Evolutionary conservation across 2,888 invertebrate genomes (phyloP), one percentile per base, ranked within the genome.

Genomic region (Tetragonula carbonaria): DNA sequence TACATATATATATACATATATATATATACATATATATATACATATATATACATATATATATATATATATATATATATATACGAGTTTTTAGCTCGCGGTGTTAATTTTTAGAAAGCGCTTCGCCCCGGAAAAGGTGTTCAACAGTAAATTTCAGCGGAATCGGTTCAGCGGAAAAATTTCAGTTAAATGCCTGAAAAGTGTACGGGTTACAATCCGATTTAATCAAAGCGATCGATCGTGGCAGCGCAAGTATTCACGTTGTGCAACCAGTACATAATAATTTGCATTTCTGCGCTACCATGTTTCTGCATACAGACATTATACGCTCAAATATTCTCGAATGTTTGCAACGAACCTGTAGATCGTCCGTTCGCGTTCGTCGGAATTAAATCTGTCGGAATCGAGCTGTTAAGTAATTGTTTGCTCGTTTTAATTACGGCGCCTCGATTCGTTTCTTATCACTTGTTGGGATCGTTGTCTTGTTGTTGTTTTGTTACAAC

Each of bases 261-360:
- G 21, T 28, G 59, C 23, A 14, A 70, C 14, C 21, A 14, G 50
- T 51, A 28, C 73, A 33, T 38, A 23, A n/a, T 68, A 33, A 73
- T 68, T 81, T 78, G 45, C 28, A 78, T 73, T 28, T 38, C 21
- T 57, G 33, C 45, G 77, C 18, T 45, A 45, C 28, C 55, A 33
- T 18, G 59, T 63, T 68, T 62, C 55, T 50, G 18, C 23, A 57
- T 70, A 62, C 68, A 55, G 68, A 53, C 51, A 63, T 68, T 23
- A 55, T 50, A 16, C 45, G 21, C 6, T 21, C 33, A 67, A 71
- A 72, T 72, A 23, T 68, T 73, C 45, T 33, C 55, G 62, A 55
- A 62, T 55, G 50, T 68, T 78, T 51, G 62, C 13, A 66, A n/a
- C 55, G 50, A 62, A 59, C 18, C 28, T 51, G 59, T 62, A n/a